phyloP scores from a whole-genome alignment of 2,888 invertebrate species.

The Drosophila ustulata region DNA sequence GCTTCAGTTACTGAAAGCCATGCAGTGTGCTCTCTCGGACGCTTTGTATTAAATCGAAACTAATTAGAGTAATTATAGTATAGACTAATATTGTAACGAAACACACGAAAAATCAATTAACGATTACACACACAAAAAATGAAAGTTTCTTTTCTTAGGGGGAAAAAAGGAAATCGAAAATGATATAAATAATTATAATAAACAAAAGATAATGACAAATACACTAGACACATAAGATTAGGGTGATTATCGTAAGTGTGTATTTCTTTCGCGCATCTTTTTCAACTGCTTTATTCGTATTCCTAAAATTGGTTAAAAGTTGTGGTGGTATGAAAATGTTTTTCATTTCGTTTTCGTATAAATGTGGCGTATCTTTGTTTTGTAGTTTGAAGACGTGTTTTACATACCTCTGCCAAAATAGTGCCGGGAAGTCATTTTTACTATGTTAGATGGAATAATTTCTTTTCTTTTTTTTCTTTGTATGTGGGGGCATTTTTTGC shows the following conservation, averaged over 20 bases:
- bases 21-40: constrained; percentile 86
- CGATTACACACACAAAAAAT: constrained; percentile 25
- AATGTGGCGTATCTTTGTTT: constrained; percentile 26
- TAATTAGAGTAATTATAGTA: constrained; percentile 18
- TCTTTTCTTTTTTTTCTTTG: constrained; percentile 28
- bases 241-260: constrained; percentile 62
- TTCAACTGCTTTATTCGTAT: not conserved
- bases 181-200: constrained; percentile 9
- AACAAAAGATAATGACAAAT: constrained; percentile 29
- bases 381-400: constrained; percentile 66
- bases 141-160: not conserved
- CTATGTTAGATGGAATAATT: constrained; percentile 70
- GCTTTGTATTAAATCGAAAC: constrained; percentile 57
- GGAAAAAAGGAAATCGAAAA: constrained; percentile 12
- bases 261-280: not conserved
- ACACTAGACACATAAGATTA: constrained; percentile 50
- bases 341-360: constrained; percentile 12
- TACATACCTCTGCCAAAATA: constrained; percentile 85
- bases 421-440: constrained; percentile 85
- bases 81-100: constrained; percentile 11
- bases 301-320: constrained; percentile 13
- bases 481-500: constrained; percentile 15
- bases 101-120: constrained; percentile 22
- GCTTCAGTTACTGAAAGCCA: constrained; percentile 83
- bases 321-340: constrained; percentile 28